Percentiles rank a stretch among this genome's conserved stretches.
phyloP scores from a whole-genome alignment of 1,140 invertebrate genomes.

The Dermatophagoides farinae region DNA sequence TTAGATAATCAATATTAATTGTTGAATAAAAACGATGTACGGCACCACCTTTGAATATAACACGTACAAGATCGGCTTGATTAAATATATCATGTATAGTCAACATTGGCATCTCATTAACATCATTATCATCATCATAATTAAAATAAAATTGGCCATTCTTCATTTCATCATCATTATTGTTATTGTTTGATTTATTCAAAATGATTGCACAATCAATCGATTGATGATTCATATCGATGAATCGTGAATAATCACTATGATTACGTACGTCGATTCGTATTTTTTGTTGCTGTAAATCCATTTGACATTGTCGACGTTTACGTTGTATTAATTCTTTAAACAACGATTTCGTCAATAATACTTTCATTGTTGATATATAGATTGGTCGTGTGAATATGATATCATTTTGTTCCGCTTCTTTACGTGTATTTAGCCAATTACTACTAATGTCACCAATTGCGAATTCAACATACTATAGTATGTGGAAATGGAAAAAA shows the following conservation, averaged over 20 bases:
- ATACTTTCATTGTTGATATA: not conserved
- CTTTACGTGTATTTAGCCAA: not conserved
- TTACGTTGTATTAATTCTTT: not conserved
- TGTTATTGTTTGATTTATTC: not conserved
- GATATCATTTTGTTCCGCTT: not conserved
- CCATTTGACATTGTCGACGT: no score
- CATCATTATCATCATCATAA: not conserved
- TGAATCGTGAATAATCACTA: no score
- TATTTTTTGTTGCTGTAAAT: not conserved
- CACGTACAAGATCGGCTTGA: not conserved
- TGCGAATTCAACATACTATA: not conserved
- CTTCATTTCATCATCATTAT: not conserved
- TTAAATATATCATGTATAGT: not conserved
- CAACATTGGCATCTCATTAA: not conserved
- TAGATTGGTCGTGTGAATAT: not conserved
- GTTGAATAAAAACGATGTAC: not conserved
- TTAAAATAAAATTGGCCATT: not conserved
- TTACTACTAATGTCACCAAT: slow-evolving; percentile 4
- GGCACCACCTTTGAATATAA: not conserved
- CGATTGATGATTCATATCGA: not conserved
- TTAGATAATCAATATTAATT: not conserved
- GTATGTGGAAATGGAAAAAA: no score
- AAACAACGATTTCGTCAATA: not conserved
- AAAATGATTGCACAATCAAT: not conserved
- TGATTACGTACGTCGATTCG: not conserved